Evolutionary conservation across 2,113 vertebrate species (phyloP).

Genomic region (Antechinus flavipes): DNA sequence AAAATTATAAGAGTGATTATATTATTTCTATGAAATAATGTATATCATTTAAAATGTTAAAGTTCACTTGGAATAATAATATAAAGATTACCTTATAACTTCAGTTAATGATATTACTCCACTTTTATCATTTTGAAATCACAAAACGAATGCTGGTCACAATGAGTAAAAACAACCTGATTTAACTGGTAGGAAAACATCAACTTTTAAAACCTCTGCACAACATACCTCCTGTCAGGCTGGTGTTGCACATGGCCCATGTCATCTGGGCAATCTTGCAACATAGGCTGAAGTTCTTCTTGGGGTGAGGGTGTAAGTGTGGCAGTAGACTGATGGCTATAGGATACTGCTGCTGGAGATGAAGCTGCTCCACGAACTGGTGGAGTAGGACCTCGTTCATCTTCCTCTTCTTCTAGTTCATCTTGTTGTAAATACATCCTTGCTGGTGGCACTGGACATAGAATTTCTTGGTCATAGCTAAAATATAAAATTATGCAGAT

Average conservation of each 20-base stretch:
- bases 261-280: conserved; percentile 92
- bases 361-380: conserved; percentile 96
- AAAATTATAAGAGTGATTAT: conserved; percentile 76
- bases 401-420: conserved; percentile 94
- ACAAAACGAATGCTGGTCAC: conserved; percentile 8
- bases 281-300: conserved; percentile 97
- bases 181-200: not conserved
- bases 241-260: conserved; percentile 84
- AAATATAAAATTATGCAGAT: conserved; percentile 51
- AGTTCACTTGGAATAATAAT: conserved; percentile 80
- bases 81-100: conserved; percentile 78
- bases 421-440: conserved; percentile 98
- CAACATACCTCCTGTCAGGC: conserved; percentile 92
- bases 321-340: conserved; percentile 98
- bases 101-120: conserved; percentile 75
- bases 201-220: conserved; percentile 24
- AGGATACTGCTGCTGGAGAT: conserved; percentile 97
- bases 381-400: conserved; percentile 96
- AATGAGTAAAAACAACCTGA: not conserved
- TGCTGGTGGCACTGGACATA: conserved; percentile 94
- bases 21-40: conserved; percentile 76
- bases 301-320: conserved; percentile 98
- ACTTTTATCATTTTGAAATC: conserved; percentile 59
- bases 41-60: conserved; percentile 79
- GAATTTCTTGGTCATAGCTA: conserved; percentile 95